Base-by-base conservation (phyloP, 92 coral and sea anemone species). In the Plumapathes pennacea region DNA sequence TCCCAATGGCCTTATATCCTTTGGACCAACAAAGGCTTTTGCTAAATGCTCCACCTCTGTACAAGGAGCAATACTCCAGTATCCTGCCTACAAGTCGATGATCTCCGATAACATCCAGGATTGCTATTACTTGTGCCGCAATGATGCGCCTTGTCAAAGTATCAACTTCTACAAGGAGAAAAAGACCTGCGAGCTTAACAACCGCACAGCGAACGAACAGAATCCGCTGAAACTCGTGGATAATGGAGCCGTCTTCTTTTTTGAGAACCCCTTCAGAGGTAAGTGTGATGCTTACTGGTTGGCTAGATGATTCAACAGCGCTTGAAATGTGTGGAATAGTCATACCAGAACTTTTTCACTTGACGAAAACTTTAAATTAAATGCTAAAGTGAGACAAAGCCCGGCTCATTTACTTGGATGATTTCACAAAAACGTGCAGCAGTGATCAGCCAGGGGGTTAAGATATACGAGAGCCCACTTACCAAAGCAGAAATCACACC, bases 221-320 rank as follows among this genome's bases (percentile, higher is more conserved):
- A 12, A 10, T 5, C 39, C 22, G 10, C 7, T 18, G 21, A 42
- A 32, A 3, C 28, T 61, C 21, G 38, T 47, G 9, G n/a, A 56
- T 13, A 22, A 54, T 14, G 9, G 37, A n/a, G 45, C 25, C 23
- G 64, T 57, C 21, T 23, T 62, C 32, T 63, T 62, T 41, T 62
- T 73, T 26, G 80, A 73, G 0, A 73, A 63, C 20, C 80, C 80
- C 0, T 54, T 14, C 14, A 62, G 80, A 53, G 65, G 80, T 73
- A 52, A 63, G 38, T 64, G 15, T 64, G 29, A 33, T 10, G 5
- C 38, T 18, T 20, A 5, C 57, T 8, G 2, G 1, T 18, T 4
- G 19, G 10, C 50, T n/a, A n/a, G n/a, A n/a, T n/a, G n/a, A n/a
- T n/a, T n/a, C n/a, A n/a, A n/a, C n/a, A n/a, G n/a, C n/a, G n/a